Percentiles rank a stretch among this genome's conserved stretches.
Conservation (phyloP, 2,888 invertebrate genomes). For the Acronicta aceris region DNA sequence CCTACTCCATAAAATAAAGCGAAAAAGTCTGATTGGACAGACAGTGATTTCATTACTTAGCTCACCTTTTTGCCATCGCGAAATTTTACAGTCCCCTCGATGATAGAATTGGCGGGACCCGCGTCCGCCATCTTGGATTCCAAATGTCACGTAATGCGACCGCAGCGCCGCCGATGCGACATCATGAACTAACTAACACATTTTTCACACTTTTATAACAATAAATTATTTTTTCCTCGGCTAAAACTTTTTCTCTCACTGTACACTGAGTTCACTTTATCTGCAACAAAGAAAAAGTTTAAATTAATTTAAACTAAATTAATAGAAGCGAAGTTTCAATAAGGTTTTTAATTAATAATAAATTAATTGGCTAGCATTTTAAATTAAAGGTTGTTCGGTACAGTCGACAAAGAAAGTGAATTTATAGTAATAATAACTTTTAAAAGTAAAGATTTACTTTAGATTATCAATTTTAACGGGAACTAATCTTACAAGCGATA, state of each 20-base stretch:
- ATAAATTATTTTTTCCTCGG: conserved; percentile 22
- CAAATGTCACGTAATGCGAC: conserved; percentile 80
- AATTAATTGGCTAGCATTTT: neutral
- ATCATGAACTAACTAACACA: conserved; percentile 80
- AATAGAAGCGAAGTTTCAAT: conserved; percentile 3
- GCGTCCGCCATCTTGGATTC: conserved; percentile 81
- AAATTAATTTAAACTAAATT: conserved; percentile 38
- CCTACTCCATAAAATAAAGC: conserved; percentile 1
- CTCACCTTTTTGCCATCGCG: conserved; percentile 96
- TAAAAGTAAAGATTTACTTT: neutral
- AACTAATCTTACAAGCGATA: neutral
- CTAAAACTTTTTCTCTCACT: conserved; percentile 46
- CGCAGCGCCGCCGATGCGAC: conserved; percentile 78
- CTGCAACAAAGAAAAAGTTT: conserved; percentile 51
- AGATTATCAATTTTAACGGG: neutral
- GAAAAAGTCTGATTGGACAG: conserved; percentile 5
- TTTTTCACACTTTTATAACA: conserved; percentile 59
- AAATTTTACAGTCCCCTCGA: conserved; percentile 97
- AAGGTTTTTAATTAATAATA: neutral
- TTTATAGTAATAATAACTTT: too few relatives aligned
- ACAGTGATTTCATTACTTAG: conserved; percentile 22
- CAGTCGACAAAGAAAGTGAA: neutral
- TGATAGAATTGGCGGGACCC: conserved; percentile 92
- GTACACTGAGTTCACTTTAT: conserved; percentile 50
- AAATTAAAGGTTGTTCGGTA: neutral